Conservation (phyloP, 2,797 vertebrate species). For the Scleropages formosus region DNA sequence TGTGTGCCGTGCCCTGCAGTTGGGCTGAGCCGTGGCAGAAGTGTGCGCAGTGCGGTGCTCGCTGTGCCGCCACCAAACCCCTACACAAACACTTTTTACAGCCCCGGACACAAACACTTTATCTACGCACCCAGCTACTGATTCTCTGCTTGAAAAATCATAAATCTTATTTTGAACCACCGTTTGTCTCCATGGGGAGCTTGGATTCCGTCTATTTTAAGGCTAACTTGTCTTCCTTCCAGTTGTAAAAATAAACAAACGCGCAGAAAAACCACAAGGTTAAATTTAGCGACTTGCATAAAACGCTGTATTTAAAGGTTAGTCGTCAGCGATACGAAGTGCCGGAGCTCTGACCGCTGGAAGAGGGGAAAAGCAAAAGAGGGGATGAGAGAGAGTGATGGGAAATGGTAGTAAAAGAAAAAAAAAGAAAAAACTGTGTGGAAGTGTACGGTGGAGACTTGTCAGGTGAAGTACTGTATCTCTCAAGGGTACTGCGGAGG, state of each 20-base stretch:
- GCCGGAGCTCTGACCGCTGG: constrained; percentile 40
- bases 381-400: constrained; percentile 39
- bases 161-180: not conserved
- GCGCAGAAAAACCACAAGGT: constrained; percentile 21
- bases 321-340: constrained; percentile 37
- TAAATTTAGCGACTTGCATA: constrained; percentile 12
- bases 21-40: constrained; percentile 22
- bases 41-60: not conserved
- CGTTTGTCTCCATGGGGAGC: constrained; percentile 1
- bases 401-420: constrained; percentile 3
- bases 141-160: not conserved
- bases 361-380: constrained; percentile 62
- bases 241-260: constrained; percentile 26
- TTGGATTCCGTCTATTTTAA: constrained; percentile 13
- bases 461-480: too few relatives aligned
- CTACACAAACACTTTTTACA: constrained; percentile 1
- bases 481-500: too few relatives aligned
- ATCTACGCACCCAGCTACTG: constrained; percentile 33
- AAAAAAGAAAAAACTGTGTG: not conserved
- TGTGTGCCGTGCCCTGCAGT: constrained; percentile 43
- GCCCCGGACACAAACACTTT: constrained; percentile 31
- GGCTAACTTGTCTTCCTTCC: constrained; percentile 16
- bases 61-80: not conserved
- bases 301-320: constrained; percentile 2
- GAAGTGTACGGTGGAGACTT: too few relatives aligned